Base-by-base conservation (phyloP, 1,140 invertebrate species). In the Eurytemora carolleeae region DNA sequence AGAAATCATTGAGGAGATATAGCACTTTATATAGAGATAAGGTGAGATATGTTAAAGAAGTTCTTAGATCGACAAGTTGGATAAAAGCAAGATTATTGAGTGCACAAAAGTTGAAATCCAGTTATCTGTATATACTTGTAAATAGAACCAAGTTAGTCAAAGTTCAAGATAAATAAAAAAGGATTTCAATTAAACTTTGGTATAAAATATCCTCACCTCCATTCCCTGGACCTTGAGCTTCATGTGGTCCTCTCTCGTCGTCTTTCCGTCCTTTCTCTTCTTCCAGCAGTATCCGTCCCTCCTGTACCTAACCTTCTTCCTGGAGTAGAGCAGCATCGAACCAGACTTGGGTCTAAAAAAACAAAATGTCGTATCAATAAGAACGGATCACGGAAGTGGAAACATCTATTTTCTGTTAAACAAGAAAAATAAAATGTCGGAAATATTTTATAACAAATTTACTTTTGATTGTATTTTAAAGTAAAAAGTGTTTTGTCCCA, bases 251-350 rank as follows among this genome's bases (percentile, higher is more conserved):
- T 98, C 94, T 66, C 94, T 75, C 23, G 92, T 97, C 55, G 92
- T 95, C 75, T 95, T 96, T 3, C 92, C 93, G 73, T 97, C 92
- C 75, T 95, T 95, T 63, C 93, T 76, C 69, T 96, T 96, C 77
- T 96, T 97, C 94, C 93, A 97, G 73, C 90, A 95, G 73, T 96
- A 98, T 21, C 93, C 93, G 71, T 98, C 94, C 57, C 91, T 80
- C 71, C 92, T 80, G 76, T 96, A 98, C 24, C 90, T 81, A 53
- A 96, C 91, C 70, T 92, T 90, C 77, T 96, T 95, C 55, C 92
- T 78, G 68, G 86, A 92, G 77, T 96, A 98, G 57, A 98, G 77
- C 69, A 97, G 75, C 87, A 97, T 89, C 16, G 92, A 95, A 63
- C 93, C 93, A 75, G 89, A 95, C 74, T 92, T 87, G 53, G 92